A percentile compares a stretch with the other conserved stretches of the same genome.
phyloP scores from a whole-genome alignment of 2,888 invertebrate genomes.

The Sarcophaga rosellei region DNA sequence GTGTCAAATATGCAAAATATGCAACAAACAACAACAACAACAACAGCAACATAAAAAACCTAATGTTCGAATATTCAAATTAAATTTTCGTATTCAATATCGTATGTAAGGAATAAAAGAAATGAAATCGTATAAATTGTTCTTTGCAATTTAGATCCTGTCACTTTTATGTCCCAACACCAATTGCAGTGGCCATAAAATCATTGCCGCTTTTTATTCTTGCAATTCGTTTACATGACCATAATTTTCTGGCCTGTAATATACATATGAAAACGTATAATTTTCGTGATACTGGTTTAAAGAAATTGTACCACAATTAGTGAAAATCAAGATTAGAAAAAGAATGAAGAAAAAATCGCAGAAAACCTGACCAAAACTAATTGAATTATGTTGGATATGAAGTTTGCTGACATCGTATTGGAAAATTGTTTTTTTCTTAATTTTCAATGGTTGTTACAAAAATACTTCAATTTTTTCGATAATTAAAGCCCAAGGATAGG shows the following conservation, averaged over 20 bases:
- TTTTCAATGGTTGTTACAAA: slow-evolving; percentile 2
- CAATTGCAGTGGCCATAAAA: slow-evolving; percentile 38
- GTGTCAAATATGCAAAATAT: slow-evolving; percentile 47
- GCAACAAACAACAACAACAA: neutral
- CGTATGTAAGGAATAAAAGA: neutral
- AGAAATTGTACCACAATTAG: slow-evolving; percentile 30
- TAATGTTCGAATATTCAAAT: slow-evolving; percentile 1
- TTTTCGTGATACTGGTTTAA: slow-evolving; percentile 38
- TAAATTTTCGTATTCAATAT: slow-evolving; percentile 4
- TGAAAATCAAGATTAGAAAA: slow-evolving; percentile 40
- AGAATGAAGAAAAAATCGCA: neutral
- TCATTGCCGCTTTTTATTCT: slow-evolving; percentile 28
- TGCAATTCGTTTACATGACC: neutral
- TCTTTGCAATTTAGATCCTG: slow-evolving; percentile 51
- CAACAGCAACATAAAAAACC: neutral
- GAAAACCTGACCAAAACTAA: neutral
- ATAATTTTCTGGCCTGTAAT: slow-evolving; percentile 27
- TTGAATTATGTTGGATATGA: neutral
- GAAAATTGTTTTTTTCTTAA: neutral
- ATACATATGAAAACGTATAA: neutral
- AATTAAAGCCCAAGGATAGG: neutral
- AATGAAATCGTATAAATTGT: slow-evolving; percentile 47
- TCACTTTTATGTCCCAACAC: slow-evolving; percentile 47
- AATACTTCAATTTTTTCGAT: slow-evolving; percentile 15
- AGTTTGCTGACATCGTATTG: too few species aligned